These are phyloP conservation scores for Standfussiana lucernea DNA, from an alignment of 2,888 invertebrate species.

Conservation along the genomic window DNA sequence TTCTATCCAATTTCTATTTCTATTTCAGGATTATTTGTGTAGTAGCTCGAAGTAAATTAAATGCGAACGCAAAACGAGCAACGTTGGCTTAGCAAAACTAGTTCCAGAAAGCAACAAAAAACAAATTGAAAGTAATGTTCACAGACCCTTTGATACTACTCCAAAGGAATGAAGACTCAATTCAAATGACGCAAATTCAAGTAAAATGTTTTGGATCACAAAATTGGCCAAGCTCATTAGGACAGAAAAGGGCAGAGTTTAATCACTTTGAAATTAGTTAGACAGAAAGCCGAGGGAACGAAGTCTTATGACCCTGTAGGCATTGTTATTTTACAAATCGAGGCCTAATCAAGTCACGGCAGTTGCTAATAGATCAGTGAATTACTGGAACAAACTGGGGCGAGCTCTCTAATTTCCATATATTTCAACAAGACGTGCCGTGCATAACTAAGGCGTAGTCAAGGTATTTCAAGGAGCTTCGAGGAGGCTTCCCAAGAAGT, in stretches of 20 bases:
- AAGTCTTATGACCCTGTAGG: conserved; percentile 38
- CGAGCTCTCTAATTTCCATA: conserved; percentile 80
- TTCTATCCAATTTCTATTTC: conserved; percentile 25
- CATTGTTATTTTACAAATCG: conserved; percentile 65
- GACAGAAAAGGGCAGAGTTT: conserved; percentile 64
- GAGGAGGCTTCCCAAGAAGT: conserved; percentile 34
- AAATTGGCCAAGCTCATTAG: conserved; percentile 66
- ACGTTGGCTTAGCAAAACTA: conserved; percentile 30
- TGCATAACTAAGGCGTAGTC: conserved; percentile 63
- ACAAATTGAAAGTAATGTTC: conserved; percentile 41
- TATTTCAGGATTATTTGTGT: conserved; percentile 6
- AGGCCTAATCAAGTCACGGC: conserved; percentile 66
- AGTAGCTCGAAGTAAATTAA: conserved; percentile 13
- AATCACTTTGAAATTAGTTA: conserved; percentile 64
- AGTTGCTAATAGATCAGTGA: conserved; percentile 80
- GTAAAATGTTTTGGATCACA: conserved; percentile 56
- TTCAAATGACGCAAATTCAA: conserved; percentile 56
- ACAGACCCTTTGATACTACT: conserved; percentile 31
- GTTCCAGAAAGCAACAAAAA: conserved; percentile 36
- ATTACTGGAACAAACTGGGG: conserved; percentile 75
- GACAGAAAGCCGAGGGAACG: conserved; percentile 29
- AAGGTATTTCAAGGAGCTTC: conserved; percentile 57
- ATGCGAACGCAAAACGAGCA: conserved; percentile 29
- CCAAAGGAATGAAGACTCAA: conserved; percentile 48
- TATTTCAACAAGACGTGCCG: conserved; percentile 75